These are phyloP conservation scores for Coccyzus lansbergi DNA, from an alignment of 2,797 vertebrate species.

Conservation along the genomic window DNA sequence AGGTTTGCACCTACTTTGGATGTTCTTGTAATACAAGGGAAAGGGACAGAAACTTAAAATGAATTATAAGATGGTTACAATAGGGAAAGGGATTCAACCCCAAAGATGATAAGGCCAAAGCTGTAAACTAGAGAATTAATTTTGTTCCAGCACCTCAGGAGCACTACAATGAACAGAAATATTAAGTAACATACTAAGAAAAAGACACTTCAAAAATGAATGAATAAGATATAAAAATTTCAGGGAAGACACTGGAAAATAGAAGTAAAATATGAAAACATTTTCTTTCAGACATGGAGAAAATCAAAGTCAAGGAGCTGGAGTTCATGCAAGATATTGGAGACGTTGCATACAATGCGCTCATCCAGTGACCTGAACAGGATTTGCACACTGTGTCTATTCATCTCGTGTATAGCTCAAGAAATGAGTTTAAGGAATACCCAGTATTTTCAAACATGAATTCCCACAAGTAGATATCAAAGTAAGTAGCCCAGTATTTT, in stretches of 20 bases:
- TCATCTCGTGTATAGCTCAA: background rate
- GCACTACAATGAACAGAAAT: background rate
- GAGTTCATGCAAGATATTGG: background rate
- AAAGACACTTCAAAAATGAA: background rate
- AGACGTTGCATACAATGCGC: rapidly evolving
- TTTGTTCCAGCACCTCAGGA: background rate
- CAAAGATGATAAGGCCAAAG: background rate
- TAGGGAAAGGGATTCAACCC: background rate
- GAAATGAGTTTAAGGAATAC: background rate
- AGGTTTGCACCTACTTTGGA: background rate
- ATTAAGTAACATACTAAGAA: background rate
- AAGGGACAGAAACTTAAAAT: background rate
- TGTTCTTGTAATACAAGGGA: background rate
- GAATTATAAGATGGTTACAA: background rate
- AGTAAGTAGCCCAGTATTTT: background rate
- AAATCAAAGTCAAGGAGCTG: background rate
- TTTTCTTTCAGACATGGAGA: background rate
- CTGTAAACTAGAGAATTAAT: background rate
- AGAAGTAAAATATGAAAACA: background rate
- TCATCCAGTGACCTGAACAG: background rate
- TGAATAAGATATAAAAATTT: background rate
- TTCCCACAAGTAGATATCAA: background rate
- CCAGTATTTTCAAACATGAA: background rate
- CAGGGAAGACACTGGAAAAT: background rate
- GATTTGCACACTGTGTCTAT: background rate